A percentile compares a stretch with the other conserved stretches of the same genome.
Evolutionary conservation across 2,113 vertebrate species (phyloP).

Genomic region (Trematomus loennbergii): DNA sequence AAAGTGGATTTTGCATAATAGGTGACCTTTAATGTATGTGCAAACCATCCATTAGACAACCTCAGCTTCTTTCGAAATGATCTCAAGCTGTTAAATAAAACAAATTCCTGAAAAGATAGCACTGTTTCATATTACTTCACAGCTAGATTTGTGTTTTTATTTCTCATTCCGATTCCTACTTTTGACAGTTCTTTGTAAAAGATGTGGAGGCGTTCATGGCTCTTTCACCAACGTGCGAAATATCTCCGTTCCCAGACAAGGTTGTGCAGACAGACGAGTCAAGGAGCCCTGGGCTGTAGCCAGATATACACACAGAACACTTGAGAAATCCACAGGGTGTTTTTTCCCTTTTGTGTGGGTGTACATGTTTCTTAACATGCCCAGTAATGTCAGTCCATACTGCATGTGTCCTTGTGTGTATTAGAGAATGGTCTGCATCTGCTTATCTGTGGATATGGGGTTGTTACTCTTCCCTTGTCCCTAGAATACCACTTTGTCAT

Average conservation of each 20-base stretch:
- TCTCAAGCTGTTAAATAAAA: constrained; percentile 3
- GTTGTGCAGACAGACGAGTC: constrained; percentile 65
- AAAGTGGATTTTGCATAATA: no score
- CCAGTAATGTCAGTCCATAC: constrained; percentile 48
- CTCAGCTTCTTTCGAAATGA: constrained; percentile 1
- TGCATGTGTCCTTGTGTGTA: constrained; percentile 2
- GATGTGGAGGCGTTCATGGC: constrained; percentile 33
- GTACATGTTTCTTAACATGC: constrained; percentile 41
- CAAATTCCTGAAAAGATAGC: constrained; percentile 1
- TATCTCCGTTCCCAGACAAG: constrained; percentile 54
- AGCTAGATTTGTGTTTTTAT: constrained; percentile 33
- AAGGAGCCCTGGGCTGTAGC: constrained; percentile 60
- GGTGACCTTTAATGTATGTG: background rate
- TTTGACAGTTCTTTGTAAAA: constrained; percentile 33
- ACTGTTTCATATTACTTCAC: constrained; percentile 9
- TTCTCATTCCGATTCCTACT: constrained; percentile 20
- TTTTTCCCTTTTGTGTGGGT: constrained; percentile 47
- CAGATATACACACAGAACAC: constrained; percentile 39
- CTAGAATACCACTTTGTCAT: constrained; percentile 38
- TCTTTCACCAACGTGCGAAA: constrained; percentile 43
- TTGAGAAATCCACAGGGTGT: constrained; percentile 35
- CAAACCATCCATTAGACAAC: constrained; percentile 7
- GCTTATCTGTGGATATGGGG: background rate
- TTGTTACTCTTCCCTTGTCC: constrained; percentile 14
- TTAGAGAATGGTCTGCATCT: constrained; percentile 17